Evolutionary conservation across 2,888 invertebrate genomes (phyloP).

Genomic region (Pharmacophagus antenor): DNA sequence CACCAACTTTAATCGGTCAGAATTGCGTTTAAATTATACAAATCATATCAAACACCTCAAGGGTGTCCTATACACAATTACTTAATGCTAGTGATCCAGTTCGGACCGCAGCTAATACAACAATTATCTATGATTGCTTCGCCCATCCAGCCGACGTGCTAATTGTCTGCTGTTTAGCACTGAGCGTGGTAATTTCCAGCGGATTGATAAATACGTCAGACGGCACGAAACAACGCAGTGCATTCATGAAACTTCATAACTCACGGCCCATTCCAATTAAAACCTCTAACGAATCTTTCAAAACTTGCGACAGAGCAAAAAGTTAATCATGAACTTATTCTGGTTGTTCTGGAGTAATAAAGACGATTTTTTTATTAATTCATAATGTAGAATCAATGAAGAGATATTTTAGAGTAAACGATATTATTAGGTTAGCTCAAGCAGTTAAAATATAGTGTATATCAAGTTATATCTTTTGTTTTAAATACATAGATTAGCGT

Average conservation of each 20-base stretch:
- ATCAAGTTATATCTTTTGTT: no score
- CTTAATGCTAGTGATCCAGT: background rate
- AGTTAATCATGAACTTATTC: slow-evolving; percentile 25
- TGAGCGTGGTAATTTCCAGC: slow-evolving; percentile 14
- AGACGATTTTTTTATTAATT: no score
- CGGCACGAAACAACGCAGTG: slow-evolving; percentile 17
- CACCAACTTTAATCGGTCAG: no score
- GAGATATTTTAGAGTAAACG: no score
- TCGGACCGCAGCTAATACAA: background rate
- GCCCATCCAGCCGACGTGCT: slow-evolving; percentile 10
- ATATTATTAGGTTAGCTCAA: no score
- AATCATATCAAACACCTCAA: no score
- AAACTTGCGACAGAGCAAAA: slow-evolving; percentile 22
- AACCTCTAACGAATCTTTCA: slow-evolving; percentile 29
- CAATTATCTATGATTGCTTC: slow-evolving; percentile 8
- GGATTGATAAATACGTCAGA: slow-evolving; percentile 29
- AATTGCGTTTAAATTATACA: no score
- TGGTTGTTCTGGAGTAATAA: no score
- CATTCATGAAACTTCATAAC: slow-evolving; percentile 27
- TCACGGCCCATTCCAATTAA: slow-evolving; percentile 27
- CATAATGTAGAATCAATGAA: no score
- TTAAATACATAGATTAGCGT: no score
- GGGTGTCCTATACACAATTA: background rate
- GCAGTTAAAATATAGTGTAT: no score
- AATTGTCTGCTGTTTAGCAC: slow-evolving; percentile 25